Percentiles rank a stretch among this genome's conserved stretches.
Evolutionary conservation across 2,888 invertebrate species (phyloP).

Genomic region (Chalcis sispes): DNA sequence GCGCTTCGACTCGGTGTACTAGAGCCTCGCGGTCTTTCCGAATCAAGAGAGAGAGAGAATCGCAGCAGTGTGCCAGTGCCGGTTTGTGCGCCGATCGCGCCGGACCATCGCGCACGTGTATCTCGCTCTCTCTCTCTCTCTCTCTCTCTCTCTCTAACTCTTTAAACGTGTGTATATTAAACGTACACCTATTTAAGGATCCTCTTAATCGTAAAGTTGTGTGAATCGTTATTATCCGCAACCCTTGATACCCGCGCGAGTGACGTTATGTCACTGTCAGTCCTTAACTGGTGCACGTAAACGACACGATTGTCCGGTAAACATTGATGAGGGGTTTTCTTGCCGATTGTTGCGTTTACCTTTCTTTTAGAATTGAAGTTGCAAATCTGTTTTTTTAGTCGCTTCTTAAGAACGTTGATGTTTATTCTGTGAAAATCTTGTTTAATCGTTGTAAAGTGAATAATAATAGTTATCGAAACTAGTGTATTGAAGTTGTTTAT

Average conservation of each 20-base stretch:
- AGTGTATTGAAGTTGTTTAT: no score
- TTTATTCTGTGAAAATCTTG: background rate
- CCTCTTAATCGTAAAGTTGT: background rate
- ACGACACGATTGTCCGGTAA: conserved; percentile 40
- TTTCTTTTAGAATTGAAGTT: background rate
- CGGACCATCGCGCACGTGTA: conserved; percentile 56
- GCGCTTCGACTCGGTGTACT: no score
- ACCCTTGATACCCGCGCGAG: background rate
- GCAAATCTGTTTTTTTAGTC: background rate
- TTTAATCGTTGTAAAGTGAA: background rate
- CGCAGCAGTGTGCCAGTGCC: conserved; percentile 58
- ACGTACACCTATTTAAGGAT: background rate
- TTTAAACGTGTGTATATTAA: background rate
- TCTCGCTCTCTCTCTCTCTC: background rate
- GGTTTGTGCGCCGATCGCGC: conserved; percentile 63
- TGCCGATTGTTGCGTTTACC: background rate
- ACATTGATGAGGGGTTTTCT: conserved; percentile 3
- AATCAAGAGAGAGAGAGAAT: conserved; percentile 10
- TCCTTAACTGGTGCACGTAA: conserved; percentile 21
- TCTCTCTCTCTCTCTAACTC: background rate
- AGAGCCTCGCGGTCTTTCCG: conserved; percentile 32
- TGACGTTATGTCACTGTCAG: conserved; percentile 19
- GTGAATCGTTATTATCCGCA: no score
- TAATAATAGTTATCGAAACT: no score
- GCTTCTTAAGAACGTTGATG: background rate